Evolutionary conservation across 2,113 vertebrate genomes (phyloP), one percentile per base, ranked within the genome.

Genomic region (Lates calcarifer): DNA sequence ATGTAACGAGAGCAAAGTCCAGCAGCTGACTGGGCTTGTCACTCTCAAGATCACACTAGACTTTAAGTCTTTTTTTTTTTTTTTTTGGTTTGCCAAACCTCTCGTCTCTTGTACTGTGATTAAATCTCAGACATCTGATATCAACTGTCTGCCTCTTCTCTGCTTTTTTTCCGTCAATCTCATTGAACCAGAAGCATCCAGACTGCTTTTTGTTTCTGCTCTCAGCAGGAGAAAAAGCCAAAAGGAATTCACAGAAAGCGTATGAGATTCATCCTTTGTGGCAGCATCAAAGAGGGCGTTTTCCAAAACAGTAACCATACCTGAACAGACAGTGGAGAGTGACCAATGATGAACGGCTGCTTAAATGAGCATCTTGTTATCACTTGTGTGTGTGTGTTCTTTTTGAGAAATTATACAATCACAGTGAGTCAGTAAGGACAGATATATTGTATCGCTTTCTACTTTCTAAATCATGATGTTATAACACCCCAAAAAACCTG

Each of bases 61-160:
- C 33, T 60, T 33, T 5, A 26, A 60, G 15, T 31, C 29, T 33
- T 11, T n/a, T 24, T 74, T 37, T 80, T 61, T 60, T 80, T 87
- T 65, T n/a, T 24, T 74, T 37, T 80, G 65, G 64, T 80, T 87
- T 65, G 29, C 47, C 68, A 57, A 79, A 77, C 33, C 63, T 29
- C n/a, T n/a, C n/a, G 35, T 43, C 72, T 31, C 9, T 51, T 57
- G 53, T 60, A 47, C 61, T 39, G n/a, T 20, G 31, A 74, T 43
- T 3, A 49, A 55, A 63, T 45, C 41, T 39, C 43, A 62, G 18
- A 69, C 15, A 28, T 26, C 47, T 9, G 6, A 51, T 7, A 45
- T 35, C 18, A 39, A 37, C 65, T 0, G 3, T 58, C 56, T 15
- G 13, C 62, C 35, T 63, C 35, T 47, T 31, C 18, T 61, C 26